These are phyloP conservation scores for Pterois miles DNA, from an alignment of 2,797 vertebrate species.

Conservation along the genomic window DNA sequence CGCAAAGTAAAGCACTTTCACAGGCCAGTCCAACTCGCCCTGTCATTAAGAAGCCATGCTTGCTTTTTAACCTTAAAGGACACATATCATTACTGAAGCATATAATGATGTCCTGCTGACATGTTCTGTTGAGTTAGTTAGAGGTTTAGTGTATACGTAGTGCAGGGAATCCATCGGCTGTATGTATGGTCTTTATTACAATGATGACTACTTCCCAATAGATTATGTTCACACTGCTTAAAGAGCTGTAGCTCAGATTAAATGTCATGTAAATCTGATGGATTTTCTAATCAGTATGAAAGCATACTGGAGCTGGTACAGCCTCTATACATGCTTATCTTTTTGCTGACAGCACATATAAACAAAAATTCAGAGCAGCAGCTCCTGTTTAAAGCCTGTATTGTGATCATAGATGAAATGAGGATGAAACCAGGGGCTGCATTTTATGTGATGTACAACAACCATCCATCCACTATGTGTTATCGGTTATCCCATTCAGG, in stretches of 20 bases:
- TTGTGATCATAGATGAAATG: background rate
- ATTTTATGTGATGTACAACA: background rate
- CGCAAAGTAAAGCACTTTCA: slow-evolving; percentile 54
- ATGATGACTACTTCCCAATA: background rate
- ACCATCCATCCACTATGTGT: too few relatives aligned
- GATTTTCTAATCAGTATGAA: background rate
- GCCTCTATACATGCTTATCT: background rate
- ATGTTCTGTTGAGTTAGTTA: background rate
- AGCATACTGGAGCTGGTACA: background rate
- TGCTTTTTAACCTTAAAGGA: slow-evolving; percentile 4
- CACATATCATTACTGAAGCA: background rate
- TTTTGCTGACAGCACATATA: background rate
- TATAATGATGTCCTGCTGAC: background rate
- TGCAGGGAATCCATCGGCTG: slow-evolving; percentile 13
- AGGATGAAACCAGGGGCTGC: background rate
- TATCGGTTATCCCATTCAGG: too few relatives aligned
- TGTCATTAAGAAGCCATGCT: slow-evolving; percentile 52
- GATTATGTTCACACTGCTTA: background rate
- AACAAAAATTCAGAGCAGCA: background rate
- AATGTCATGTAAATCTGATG: background rate
- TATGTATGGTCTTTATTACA: slow-evolving; percentile 3
- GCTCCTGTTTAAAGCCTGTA: background rate
- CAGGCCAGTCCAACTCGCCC: slow-evolving; percentile 1
- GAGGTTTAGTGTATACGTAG: background rate
- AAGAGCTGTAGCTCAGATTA: background rate